Evolutionary conservation across 2,888 invertebrate genomes (phyloP).

Genomic region (Ectropis crepuscularia): DNA sequence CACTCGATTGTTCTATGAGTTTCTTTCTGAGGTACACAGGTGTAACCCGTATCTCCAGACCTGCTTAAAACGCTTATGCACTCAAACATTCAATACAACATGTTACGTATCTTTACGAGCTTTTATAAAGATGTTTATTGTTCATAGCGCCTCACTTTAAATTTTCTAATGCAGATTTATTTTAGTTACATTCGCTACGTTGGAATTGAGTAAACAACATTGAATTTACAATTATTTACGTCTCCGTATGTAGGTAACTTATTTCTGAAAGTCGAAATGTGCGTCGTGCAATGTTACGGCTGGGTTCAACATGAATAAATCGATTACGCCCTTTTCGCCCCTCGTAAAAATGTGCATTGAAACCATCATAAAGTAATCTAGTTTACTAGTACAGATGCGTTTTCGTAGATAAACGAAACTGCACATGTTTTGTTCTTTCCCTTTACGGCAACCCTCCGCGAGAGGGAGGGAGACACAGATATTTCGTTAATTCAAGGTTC

Average conservation of each 20-base stretch:
- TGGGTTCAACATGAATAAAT: slow-evolving; percentile 44
- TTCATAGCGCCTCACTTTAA: slow-evolving; percentile 53
- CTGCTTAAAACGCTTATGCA: slow-evolving; percentile 60
- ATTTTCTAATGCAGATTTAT: slow-evolving; percentile 58
- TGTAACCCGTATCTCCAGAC: slow-evolving; percentile 53
- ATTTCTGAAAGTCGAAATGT: slow-evolving; percentile 35
- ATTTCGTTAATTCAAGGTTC: slow-evolving; percentile 49
- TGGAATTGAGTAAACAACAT: slow-evolving; percentile 51
- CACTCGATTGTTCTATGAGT: slow-evolving; percentile 32
- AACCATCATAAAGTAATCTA: slow-evolving; percentile 60
- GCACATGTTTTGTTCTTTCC: slow-evolving; percentile 53
- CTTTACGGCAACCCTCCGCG: slow-evolving; percentile 40
- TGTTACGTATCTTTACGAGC: slow-evolving; percentile 40
- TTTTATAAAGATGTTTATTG: slow-evolving; percentile 51
- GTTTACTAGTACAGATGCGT: slow-evolving; percentile 69
- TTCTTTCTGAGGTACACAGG: slow-evolving; percentile 48
- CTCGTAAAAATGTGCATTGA: slow-evolving; percentile 62
- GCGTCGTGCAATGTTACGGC: slow-evolving; percentile 20
- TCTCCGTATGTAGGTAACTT: slow-evolving; percentile 43
- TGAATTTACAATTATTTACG: slow-evolving; percentile 48
- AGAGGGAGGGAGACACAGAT: slow-evolving; percentile 59
- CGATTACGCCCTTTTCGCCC: slow-evolving; percentile 53
- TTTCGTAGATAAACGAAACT: slow-evolving; percentile 55
- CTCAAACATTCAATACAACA: slow-evolving; percentile 52
- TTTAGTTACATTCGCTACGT: slow-evolving; percentile 47